Conservation (phyloP, 2,113 vertebrate genomes). For the Podarcis muralis region DNA sequence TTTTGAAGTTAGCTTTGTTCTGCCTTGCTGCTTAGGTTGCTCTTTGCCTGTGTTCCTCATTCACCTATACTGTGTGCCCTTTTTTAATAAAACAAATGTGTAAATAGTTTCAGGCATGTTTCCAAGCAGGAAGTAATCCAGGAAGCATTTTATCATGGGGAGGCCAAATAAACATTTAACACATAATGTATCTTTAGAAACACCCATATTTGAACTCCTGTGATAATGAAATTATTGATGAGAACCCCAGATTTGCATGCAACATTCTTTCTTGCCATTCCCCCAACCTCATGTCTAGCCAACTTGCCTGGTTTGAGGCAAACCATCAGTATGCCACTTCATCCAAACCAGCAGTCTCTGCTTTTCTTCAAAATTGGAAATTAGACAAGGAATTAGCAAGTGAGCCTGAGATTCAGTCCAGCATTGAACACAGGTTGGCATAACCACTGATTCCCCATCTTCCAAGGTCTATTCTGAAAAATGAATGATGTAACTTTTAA, state of each 20-base stretch:
- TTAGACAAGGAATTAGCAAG: neutral
- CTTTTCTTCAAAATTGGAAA: neutral
- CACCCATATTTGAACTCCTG: neutral
- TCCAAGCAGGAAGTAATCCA: slow-evolving; percentile 36
- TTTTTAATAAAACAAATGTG: neutral
- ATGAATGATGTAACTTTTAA: no score
- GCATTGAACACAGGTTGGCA: neutral
- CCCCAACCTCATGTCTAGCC: no score
- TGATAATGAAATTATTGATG: neutral
- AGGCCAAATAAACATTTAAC: no score
- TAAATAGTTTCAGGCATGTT: neutral
- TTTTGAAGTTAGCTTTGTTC: neutral
- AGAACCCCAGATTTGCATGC: neutral
- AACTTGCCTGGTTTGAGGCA: neutral
- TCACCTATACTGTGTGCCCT: neutral
- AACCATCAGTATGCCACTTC: neutral
- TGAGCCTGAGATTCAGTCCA: neutral
- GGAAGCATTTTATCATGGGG: slow-evolving; percentile 39
- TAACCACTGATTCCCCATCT: neutral
- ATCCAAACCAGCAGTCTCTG: neutral
- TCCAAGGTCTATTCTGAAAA: neutral
- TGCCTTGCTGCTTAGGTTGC: neutral
- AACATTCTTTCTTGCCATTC: no score
- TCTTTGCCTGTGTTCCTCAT: neutral
- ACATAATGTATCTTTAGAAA: neutral